Base-by-base conservation (phyloP, 2,113 vertebrate species). In the Empidonax alnorum region DNA sequence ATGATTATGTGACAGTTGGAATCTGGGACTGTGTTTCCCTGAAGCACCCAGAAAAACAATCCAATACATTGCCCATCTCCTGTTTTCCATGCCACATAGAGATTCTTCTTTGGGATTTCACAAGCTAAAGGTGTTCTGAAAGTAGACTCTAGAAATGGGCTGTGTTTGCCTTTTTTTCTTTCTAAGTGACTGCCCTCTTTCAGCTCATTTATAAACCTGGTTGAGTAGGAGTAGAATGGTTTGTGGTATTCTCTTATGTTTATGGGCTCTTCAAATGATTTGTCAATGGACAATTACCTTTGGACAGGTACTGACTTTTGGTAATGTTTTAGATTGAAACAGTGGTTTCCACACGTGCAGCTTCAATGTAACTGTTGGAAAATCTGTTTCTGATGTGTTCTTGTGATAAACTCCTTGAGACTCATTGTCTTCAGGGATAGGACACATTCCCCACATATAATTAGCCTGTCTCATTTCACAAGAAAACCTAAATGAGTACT, bases 401-500 rank as follows among this genome's bases (percentile, higher is more conserved):
- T 89, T 96, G 84, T 76, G 58, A 94, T 79, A 93, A 91, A 67
- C 6, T 56, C 47, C 53, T 84, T 90, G 92, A 83, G 71, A 79
- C 41, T 91, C 68, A n/a, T 85, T 87, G 82, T 96, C 91, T 94
- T 94, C 9, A 11, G 83, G 82, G 69, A 80, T 20, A 91, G 52
- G 37, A 84, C 31, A 56, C 41, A 10, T 87, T 93, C 66, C 77
- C 78, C 75, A 89, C 62, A 6, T 95, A 83, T 95, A 97, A 97
- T 98, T 97, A 96, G 73, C 73, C 86, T 93, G 92, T 96, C 95
- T 97, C 53, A 33, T 82, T 90, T 92, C 73, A 86, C 41, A 59
- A 89, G 94, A 93, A 93, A 93, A 94, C 56, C 3, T 18, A 96
- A 97, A 94, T 95, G 93, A 96, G 81, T 92, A 68, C 96, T 97